Evolutionary conservation across 2,888 invertebrate genomes (phyloP), one percentile per base, ranked within the genome.

Genomic region (Meteorus colon): DNA sequence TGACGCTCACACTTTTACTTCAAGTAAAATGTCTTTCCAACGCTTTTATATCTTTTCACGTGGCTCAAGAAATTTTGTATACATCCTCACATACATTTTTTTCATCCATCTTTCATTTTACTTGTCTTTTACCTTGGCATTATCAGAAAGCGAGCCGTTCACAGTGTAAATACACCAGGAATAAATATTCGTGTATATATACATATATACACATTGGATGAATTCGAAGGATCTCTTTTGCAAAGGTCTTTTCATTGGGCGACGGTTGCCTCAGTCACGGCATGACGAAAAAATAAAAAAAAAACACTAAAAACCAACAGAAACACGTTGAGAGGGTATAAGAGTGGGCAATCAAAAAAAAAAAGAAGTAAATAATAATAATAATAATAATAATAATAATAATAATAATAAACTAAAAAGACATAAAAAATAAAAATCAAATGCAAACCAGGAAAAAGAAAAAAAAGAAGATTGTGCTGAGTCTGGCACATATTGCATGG

Each of bases 401-500:
- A 1, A 24, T 24, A 24, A 24, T 24, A 24, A 24, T 24, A 24
- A 24, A 34, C 8, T 24, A 10, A 60, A 63, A 34, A 34, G n/a
- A 34, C 34, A 48, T 16, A n/a, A 16, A 48, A 16, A 48, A n/a
- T 48, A 48, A 48, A 48, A 48, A 48, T n/a, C 16, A 48, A 48
- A 48, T 4, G 14, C n/a, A n/a, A 48, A n/a, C n/a, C 48, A 41
- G 12, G 12, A 8, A 55, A 10, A 4, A 34, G 10, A 34, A 69
- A 34, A 34, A 31, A 55, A 27, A 51, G 27, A 69, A 55, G 24
- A 55, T 69, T 41, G 60, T 37, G 70, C 70, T 60, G 70, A 70
- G 70, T 70, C 70, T 70, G 70, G 60, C 70, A 69, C 51, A 69
- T 69, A 69, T 69, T 69, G 70, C 70, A 70, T 70, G 60, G 70